These are phyloP conservation scores for Doryteuthis pealeii DNA, from an alignment of 1,140 invertebrate genomes.

Conservation along the genomic window DNA sequence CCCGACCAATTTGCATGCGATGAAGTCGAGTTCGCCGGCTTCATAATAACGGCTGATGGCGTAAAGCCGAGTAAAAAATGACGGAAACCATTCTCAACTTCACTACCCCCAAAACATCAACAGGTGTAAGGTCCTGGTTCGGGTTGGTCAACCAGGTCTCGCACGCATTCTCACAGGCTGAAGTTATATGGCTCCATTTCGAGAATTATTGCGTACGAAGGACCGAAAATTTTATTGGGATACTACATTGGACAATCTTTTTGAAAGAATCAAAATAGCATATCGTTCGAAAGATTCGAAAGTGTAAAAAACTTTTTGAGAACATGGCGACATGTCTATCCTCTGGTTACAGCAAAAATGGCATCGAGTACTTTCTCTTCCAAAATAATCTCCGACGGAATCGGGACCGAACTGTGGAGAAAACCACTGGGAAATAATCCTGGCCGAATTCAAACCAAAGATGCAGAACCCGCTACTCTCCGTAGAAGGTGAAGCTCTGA, in stretches of 20 bases:
- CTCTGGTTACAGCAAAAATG: too few relatives aligned
- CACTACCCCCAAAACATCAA: too few relatives aligned
- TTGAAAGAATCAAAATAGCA: slow-evolving; percentile 26
- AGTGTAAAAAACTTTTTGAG: too few relatives aligned
- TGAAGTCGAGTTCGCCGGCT: slow-evolving; percentile 38
- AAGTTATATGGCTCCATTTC: slow-evolving; percentile 30
- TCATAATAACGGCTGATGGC: slow-evolving; percentile 26
- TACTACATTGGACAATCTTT: slow-evolving; percentile 20
- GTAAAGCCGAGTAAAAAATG: slow-evolving; percentile 24
- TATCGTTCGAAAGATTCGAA: too few relatives aligned
- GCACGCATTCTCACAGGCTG: slow-evolving; percentile 16
- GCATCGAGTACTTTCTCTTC: too few relatives aligned
- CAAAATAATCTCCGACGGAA: too few relatives aligned
- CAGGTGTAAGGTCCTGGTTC: slow-evolving; percentile 34
- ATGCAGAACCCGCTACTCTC: too few relatives aligned
- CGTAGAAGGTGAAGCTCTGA: too few relatives aligned
- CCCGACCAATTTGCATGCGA: slow-evolving; percentile 37
- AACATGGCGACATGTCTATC: too few relatives aligned
- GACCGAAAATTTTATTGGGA: slow-evolving; percentile 23
- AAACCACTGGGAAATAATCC: too few relatives aligned
- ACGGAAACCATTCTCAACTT: slow-evolving; percentile 7
- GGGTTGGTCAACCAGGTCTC: slow-evolving; percentile 27
- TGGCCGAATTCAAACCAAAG: too few relatives aligned
- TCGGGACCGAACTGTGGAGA: too few relatives aligned
- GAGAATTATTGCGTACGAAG: slow-evolving; percentile 23